Evolutionary conservation across 92 coral and sea anemone genomes (phyloP).

Genomic region (Porites rus): DNA sequence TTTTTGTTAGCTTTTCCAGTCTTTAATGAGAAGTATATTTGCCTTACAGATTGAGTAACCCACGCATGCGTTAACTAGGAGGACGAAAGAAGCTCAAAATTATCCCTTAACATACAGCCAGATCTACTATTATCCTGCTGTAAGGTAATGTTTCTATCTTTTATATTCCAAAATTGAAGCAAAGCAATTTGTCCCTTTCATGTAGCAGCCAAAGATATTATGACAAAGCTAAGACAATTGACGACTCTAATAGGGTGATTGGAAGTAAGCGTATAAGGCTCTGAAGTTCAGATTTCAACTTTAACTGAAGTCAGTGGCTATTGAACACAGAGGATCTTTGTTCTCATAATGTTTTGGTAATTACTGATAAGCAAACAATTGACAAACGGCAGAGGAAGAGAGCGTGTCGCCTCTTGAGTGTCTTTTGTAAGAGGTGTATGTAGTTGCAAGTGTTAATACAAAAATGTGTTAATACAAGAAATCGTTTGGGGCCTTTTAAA

Average conservation of each 20-base stretch:
- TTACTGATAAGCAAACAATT: slow-evolving; percentile 45
- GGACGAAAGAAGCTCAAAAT: neutral
- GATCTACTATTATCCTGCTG: neutral
- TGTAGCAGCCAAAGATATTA: too few species aligned
- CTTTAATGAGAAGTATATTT: neutral
- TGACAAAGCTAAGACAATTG: neutral
- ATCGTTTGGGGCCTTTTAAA: neutral
- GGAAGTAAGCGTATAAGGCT: slow-evolving; percentile 4
- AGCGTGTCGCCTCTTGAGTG: slow-evolving; percentile 44
- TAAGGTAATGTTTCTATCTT: neutral
- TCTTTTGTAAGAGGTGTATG: neutral
- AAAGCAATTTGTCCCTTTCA: too few species aligned
- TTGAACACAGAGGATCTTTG: slow-evolving; percentile 41
- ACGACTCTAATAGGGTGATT: neutral
- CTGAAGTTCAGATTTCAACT: slow-evolving; percentile 31
- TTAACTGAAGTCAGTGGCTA: slow-evolving; percentile 4
- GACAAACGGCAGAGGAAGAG: slow-evolving; percentile 19
- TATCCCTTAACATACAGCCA: neutral
- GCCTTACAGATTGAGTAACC: neutral
- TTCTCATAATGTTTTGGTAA: slow-evolving; percentile 38
- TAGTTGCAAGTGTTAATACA: neutral
- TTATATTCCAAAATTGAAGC: neutral
- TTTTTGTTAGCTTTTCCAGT: neutral
- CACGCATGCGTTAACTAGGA: slow-evolving; percentile 25
- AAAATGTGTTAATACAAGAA: neutral